These are phyloP conservation scores for Drymodes brunneopygia DNA, from an alignment of 2,113 vertebrate species.

Conservation along the genomic window DNA sequence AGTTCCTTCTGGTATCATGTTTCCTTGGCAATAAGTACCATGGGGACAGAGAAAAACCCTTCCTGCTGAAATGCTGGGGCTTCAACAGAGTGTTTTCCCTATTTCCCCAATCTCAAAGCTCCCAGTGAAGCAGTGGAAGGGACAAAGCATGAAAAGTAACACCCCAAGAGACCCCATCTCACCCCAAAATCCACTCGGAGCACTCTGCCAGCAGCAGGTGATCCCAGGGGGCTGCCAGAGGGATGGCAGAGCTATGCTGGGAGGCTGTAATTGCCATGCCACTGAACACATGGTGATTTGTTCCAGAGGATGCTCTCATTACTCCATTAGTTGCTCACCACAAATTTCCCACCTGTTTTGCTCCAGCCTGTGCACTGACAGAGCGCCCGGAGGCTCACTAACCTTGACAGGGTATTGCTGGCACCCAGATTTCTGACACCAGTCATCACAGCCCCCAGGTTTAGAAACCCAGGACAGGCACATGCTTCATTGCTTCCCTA, in stretches of 20 bases:
- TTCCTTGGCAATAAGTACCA: background rate
- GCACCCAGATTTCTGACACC: background rate
- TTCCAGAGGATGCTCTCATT: background rate
- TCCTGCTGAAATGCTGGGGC: background rate
- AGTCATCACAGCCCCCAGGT: fast-evolving
- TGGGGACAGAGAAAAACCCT: background rate
- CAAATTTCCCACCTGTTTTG: constrained; percentile 49
- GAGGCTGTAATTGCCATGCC: background rate
- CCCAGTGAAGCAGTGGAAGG: background rate
- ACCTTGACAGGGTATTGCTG: background rate
- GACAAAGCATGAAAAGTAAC: background rate
- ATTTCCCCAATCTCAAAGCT: background rate
- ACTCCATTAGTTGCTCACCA: constrained; percentile 11
- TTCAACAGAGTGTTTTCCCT: fast-evolving
- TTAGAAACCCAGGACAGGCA: background rate
- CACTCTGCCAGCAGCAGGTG: background rate
- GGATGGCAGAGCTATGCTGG: background rate
- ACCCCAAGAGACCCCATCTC: background rate
- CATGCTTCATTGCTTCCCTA: background rate
- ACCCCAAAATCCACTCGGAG: background rate
- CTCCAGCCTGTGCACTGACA: background rate
- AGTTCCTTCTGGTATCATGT: background rate
- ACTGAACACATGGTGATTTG: background rate
- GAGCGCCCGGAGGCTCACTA: background rate
- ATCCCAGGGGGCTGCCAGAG: background rate